Evolutionary conservation across 2,888 invertebrate genomes (phyloP).

Genomic region (Ectemnius lituratus): DNA sequence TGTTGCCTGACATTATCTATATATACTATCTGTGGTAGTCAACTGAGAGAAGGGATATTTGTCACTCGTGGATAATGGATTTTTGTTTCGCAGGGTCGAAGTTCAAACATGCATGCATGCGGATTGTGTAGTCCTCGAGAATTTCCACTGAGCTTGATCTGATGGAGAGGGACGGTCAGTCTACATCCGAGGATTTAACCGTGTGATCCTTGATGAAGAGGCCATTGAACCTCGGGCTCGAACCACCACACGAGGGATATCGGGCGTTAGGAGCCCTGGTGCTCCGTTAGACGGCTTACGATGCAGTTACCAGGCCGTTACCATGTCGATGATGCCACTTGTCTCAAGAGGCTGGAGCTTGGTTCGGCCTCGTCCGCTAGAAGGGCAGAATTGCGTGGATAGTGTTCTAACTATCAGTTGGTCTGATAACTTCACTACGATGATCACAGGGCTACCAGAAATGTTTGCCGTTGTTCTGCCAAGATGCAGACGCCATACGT

Average conservation of each 20-base stretch:
- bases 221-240: constrained; percentile 57
- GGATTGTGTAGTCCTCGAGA: constrained; percentile 46
- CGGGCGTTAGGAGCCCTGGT: constrained; percentile 53
- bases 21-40: no score
- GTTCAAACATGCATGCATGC: neutral
- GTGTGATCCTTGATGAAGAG: constrained; percentile 74
- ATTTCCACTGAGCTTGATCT: constrained; percentile 54
- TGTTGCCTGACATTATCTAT: neutral
- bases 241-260: constrained; percentile 52
- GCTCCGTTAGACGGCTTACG: constrained; percentile 72
- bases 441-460: constrained; percentile 23
- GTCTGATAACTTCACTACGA: constrained; percentile 52
- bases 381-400: constrained; percentile 46
- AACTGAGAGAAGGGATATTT: neutral
- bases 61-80: neutral
- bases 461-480: neutral
- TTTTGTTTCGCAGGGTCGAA: neutral
- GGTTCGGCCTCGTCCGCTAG: constrained; percentile 38
- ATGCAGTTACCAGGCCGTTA: constrained; percentile 72
- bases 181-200: constrained; percentile 61
- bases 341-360: constrained; percentile 62
- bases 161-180: constrained; percentile 44
- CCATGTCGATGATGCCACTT: constrained; percentile 70
- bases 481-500: no score
- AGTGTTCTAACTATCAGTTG: constrained; percentile 46